Evolutionary conservation across 2,888 invertebrate genomes (phyloP), one percentile per base, ranked within the genome.

Genomic region (Pardosa pseudoannulata): DNA sequence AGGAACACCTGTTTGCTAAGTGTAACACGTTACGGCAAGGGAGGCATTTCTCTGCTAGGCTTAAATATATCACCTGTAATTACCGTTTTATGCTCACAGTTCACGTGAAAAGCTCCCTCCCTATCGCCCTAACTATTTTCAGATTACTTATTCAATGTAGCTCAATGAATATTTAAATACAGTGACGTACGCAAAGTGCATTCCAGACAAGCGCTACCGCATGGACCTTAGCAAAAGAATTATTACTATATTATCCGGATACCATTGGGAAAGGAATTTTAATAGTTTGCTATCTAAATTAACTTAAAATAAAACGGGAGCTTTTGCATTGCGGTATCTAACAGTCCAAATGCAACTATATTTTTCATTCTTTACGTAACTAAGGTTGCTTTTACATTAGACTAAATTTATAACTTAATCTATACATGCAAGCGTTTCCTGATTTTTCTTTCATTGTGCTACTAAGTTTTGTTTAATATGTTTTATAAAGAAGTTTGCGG

Each of bases 151-250:
- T 71, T 64, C 74, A 19, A 19, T 46, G 74, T 62, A 31, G 56
- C 41, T 75, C 56, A 64, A 79, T 79, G 73, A 67, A 80, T 80
- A 67, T 73, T 80, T 80, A 79, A 72, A 64, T 32, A 62, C 23
- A n/a, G 39, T 28, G 74, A 56, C 28, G 39, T 64, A 32, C 41
- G 32, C 19, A 50, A 79, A 71, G 79, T 65, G 79, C 41, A 68
- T 79, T 56, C 39, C 9, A 39, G 41, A n/a, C 62, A 31, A n/a
- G 67, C 27, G 2, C 46, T 46, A 16, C 46, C 16, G 46, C 16
- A 16, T 16, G 5, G 11, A 6, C 2, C 11, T 46, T 46, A 11
- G 9, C 46, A 16, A 6, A 16, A 16, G 46, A 46, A 46, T 46
- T 9, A 46, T 46, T 36, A 9, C 9, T 46, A 16, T 46, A 46